A percentile compares a stretch with the other conserved stretches of the same genome.
Evolutionary conservation across 1,140 invertebrate genomes (phyloP).

Genomic region (Pseudomyrmex flavicornis): DNA sequence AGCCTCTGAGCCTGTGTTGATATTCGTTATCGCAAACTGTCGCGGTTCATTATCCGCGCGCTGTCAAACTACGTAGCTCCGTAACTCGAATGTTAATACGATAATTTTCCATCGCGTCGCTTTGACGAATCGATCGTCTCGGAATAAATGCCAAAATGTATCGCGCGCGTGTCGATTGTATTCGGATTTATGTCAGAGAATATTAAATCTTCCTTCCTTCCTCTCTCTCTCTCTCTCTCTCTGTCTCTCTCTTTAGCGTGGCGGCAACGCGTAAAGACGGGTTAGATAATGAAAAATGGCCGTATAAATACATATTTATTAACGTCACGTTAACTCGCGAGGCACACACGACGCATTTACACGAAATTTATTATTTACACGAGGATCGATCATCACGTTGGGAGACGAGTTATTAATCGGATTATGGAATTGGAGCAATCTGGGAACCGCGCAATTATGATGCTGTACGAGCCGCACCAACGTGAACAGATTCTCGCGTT

Average conservation of each 20-base stretch:
- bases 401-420: constrained; percentile 33
- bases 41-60: constrained; percentile 41
- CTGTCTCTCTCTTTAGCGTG: neutral
- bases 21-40: constrained; percentile 53
- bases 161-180: constrained; percentile 25
- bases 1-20: constrained; percentile 61
- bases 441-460: constrained; percentile 28
- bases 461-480: constrained; percentile 28
- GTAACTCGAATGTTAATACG: constrained; percentile 27
- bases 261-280: neutral
- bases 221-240: no score
- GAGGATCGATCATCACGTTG: neutral
- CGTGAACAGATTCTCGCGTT: constrained; percentile 44
- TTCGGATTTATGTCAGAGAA: constrained; percentile 17
- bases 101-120: constrained; percentile 51
- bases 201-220: constrained; percentile 16
- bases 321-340: constrained; percentile 13
- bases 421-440: constrained; percentile 28
- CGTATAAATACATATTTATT: constrained; percentile 26
- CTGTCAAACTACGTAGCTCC: neutral
- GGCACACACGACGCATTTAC: constrained; percentile 4
- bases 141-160: constrained; percentile 42
- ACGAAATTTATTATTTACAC: constrained; percentile 52
- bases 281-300: constrained; percentile 1
- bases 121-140: constrained; percentile 26